Base-by-base conservation (phyloP, 2,797 vertebrate species). In the Microtus obscurus region DNA sequence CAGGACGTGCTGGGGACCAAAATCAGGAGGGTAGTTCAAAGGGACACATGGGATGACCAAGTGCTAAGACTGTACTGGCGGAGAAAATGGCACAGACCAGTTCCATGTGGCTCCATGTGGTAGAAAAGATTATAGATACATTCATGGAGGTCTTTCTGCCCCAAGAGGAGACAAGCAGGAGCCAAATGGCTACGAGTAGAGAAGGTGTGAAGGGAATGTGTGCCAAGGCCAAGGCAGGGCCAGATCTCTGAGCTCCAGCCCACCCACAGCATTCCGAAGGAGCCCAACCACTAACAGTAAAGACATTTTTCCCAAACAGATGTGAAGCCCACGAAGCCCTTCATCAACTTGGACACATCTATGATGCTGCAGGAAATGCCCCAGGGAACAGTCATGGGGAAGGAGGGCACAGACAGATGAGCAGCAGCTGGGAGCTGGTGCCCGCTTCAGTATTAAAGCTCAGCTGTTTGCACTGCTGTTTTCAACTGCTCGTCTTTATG, bases 401-500 rank as follows among this genome's bases (percentile, higher is more conserved):
- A 67, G 0, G 0, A 74, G 83, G 48, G 81, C 76, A 69, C 21
- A 11, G 43, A 56, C 83, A 91, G 96, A 94, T 82, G 83, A 92
- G 76, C n/a, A 45, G 91, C 95, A 96, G 92, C 89, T 94, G 82
- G 82, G 77, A 56, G 83, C 7, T 81, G 76, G 87, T 74, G 83
- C 87, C 90, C 69, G 69, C 90, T 87, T 94, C 88, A 79, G 3
- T 56, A 88, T 53, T 94, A 90, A 78, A 89, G 77, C 90, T 82
- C 78, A 83, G 94, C 48, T 43, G 37, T 31, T 56, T 59, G 1
- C 73, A 65, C 19, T 93, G 77, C 1, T 81, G 37, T 96, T 93
- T 63, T 95, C 89, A 95, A 93, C 87, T 89, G 53, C 87, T 96
- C 94, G 73, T 81, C 82, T 69, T 96, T 59, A 89, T 1, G 10